Evolutionary conservation across 2,113 vertebrate species (phyloP).

Genomic region (Camelus bactrianus): DNA sequence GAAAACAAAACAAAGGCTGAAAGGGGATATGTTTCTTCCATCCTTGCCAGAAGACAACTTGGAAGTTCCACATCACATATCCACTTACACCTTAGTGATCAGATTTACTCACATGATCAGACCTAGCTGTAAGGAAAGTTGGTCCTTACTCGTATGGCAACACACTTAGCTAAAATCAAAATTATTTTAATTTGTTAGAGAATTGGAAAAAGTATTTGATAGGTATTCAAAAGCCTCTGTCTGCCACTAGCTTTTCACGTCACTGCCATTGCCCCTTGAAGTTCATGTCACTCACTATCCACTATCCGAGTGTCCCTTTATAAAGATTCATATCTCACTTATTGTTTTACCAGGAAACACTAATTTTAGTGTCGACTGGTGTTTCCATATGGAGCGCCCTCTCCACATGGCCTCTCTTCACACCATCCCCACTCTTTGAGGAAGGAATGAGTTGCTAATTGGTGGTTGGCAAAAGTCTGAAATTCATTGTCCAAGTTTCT

Average conservation of each 20-base stretch:
- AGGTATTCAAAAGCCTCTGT: neutral
- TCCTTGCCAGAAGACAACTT: neutral
- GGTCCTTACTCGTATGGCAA: neutral
- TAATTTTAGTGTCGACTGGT: neutral
- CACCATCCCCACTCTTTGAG: neutral
- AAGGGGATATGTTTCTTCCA: neutral
- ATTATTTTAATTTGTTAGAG: constrained; percentile 6
- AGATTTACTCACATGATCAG: neutral
- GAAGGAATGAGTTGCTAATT: constrained; percentile 38
- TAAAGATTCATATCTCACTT: neutral
- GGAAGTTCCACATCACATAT: neutral
- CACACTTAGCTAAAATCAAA: neutral
- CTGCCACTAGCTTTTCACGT: neutral
- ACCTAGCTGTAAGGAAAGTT: neutral
- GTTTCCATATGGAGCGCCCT: neutral
- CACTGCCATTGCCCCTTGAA: neutral
- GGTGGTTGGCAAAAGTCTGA: neutral
- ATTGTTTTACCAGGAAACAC: constrained; percentile 38
- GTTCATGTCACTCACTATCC: neutral
- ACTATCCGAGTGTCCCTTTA: neutral
- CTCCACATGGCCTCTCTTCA: neutral
- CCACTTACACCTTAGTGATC: neutral
- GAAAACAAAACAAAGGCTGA: neutral
- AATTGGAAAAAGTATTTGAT: neutral
- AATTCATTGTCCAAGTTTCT: constrained; percentile 24